A percentile compares a stretch with the other conserved stretches of the same genome.
Conservation (phyloP, 1,140 invertebrate species). For the Lepidurus packardi region DNA sequence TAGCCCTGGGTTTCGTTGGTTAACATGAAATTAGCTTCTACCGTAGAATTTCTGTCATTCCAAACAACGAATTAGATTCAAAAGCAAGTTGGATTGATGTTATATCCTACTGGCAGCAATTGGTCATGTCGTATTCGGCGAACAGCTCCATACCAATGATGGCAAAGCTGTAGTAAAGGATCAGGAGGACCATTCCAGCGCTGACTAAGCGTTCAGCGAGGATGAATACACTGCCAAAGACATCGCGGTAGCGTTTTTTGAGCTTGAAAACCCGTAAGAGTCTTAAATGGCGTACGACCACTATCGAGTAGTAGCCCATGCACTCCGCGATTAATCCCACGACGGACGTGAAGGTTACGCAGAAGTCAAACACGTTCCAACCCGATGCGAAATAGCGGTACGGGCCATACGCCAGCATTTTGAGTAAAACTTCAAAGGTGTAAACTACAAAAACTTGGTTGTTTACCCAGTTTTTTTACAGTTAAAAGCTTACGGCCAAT, state of each 20-base stretch:
- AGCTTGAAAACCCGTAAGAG: constrained; percentile 68
- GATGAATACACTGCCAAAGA: constrained; percentile 80
- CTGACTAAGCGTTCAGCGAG: constrained; percentile 65
- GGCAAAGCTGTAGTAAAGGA: constrained; percentile 85
- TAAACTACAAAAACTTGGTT: constrained; percentile 59
- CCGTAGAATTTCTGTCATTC: constrained; percentile 65
- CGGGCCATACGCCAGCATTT: constrained; percentile 67
- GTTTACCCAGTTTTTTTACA: background rate
- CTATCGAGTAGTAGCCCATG: constrained; percentile 59
- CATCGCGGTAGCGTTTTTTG: constrained; percentile 79
- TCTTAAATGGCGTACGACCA: constrained; percentile 54
- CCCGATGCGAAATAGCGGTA: constrained; percentile 67
- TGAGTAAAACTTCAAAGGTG: constrained; percentile 63
- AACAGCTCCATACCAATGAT: constrained; percentile 89
- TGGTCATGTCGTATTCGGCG: constrained; percentile 64
- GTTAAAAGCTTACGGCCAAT: constrained; percentile 53
- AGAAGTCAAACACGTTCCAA: constrained; percentile 81
- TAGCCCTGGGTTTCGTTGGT: constrained; percentile 64
- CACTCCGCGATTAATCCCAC: constrained; percentile 61
- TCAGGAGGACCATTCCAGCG: constrained; percentile 72
- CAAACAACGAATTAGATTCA: constrained; percentile 25
- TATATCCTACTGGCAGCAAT: constrained; percentile 74
- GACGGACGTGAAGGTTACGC: constrained; percentile 62
- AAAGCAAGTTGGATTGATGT: constrained; percentile 26
- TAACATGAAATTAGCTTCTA: constrained; percentile 76